Base-by-base conservation (phyloP, 2,113 vertebrate species). In the Urocitellus parryii region DNA sequence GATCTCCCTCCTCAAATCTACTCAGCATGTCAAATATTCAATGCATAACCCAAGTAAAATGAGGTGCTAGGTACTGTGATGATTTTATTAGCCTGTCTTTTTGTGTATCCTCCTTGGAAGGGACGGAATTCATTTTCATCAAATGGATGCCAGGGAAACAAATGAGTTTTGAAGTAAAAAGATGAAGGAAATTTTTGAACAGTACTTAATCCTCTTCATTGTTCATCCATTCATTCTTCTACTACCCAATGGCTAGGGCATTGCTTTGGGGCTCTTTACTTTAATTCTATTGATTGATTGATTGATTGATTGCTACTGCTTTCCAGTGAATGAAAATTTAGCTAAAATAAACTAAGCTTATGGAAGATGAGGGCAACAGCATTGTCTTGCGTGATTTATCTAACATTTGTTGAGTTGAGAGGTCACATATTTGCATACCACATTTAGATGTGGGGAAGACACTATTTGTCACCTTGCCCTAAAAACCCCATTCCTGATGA, bases 161-260 rank as follows among this genome's bases (percentile, higher is more conserved):
- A 92, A n/a, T 82, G 84, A 45, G 42, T 58, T 95, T 96, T 63
- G 51, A 81, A 88, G 42, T 39, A n/a, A 94, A 45, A 80, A 11
- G 2, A 81, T 32, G 34, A 56, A 90, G 65, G 37, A 53, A 53
- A 11, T 10, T n/a, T 90, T 72, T 92, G 65, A 58, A 85, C 42
- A 78, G 17, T 42, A 5, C 1, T 80, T 67, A 79, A 61, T 91
- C 27, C 4, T 86, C 25, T 9, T 95, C n/a, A 12, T 77, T 37
- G 51, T 61, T 51, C 25, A 48, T 51, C 10, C 2, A 0, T 32
- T 24, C 56, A 32, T 65, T 25, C 14, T 67, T 48, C 72, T 1
- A n/a, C 16, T n/a, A 68, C 34, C 63, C 74, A 51, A 1, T 39
- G 45, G 11, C 51, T 14, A 53, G 45, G 17, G 2, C 45, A 48